A percentile compares a stretch with the other conserved stretches of the same genome.
These are phyloP conservation scores for Merodon equestris DNA, from an alignment of 2,888 invertebrate species.

Conservation along the genomic window DNA sequence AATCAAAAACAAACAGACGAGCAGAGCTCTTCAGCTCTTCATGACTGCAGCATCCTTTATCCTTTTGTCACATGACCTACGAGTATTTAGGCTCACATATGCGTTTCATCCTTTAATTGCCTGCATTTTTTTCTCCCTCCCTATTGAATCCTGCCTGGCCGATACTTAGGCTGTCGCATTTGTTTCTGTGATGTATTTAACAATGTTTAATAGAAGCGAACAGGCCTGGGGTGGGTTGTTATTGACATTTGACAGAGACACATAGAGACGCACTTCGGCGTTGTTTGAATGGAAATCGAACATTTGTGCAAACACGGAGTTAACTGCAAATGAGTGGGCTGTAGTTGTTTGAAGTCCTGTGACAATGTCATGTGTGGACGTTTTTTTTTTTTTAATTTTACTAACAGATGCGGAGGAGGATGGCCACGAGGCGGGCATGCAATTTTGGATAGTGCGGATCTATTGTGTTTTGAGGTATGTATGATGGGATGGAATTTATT, in stretches of 20 bases:
- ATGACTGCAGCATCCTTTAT: conserved; percentile 3
- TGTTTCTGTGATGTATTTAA: conserved; percentile 56
- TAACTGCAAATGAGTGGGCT: conserved; percentile 61
- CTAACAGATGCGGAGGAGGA: conserved; percentile 52
- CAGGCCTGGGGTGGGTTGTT: conserved; percentile 9
- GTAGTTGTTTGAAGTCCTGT: conserved; percentile 45
- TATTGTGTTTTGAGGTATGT: conserved; percentile 19
- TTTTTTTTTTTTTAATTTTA: conserved; percentile 32
- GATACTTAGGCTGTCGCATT: conserved; percentile 1
- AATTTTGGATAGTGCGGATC: conserved; percentile 14
- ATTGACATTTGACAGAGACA: conserved; percentile 21
- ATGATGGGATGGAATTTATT: too few relatives aligned
- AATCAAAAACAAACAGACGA: conserved; percentile 60
- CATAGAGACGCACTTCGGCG: conserved; percentile 8
- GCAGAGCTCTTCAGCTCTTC: background rate
- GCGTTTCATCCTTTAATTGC: conserved; percentile 48
- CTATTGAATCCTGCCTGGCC: background rate
- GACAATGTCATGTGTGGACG: conserved; percentile 19
- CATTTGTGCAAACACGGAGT: conserved; percentile 61
- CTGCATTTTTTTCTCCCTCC: conserved; percentile 16
- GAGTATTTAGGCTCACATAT: conserved; percentile 23
- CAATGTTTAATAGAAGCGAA: conserved; percentile 56
- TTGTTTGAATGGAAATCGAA: conserved; percentile 44
- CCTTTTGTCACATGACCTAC: conserved; percentile 22
- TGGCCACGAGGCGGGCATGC: conserved; percentile 16